Percentiles rank a stretch among this genome's conserved stretches.
Conservation (phyloP, 2,888 invertebrate species). For the Oxystoma pomonae region DNA sequence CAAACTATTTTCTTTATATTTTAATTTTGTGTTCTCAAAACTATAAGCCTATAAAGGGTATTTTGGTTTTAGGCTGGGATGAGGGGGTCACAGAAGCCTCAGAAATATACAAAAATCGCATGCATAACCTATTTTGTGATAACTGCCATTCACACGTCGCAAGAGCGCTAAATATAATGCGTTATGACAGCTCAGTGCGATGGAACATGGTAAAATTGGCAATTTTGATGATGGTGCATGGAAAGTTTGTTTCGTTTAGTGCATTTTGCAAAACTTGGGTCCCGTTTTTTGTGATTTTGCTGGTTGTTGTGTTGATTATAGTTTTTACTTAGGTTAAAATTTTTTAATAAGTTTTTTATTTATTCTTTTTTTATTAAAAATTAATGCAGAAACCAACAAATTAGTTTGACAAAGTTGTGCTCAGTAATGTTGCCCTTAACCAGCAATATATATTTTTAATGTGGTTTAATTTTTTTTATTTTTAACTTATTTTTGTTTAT, state of each 20-base stretch:
- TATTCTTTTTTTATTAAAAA: too few species aligned
- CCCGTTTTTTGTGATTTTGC: constrained; percentile 59
- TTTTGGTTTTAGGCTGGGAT: constrained; percentile 86
- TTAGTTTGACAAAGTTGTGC: too few species aligned
- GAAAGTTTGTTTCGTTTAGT: constrained; percentile 72
- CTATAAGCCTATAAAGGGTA: too few species aligned
- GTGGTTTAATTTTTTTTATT: too few species aligned
- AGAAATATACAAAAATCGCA: constrained; percentile 87
- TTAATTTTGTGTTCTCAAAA: too few species aligned
- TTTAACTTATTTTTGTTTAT: too few species aligned
- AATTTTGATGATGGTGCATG: constrained; percentile 68
- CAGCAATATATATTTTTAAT: too few species aligned
- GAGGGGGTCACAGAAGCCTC: constrained; percentile 86
- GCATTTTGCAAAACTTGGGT: constrained; percentile 80
- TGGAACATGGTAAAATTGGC: constrained; percentile 95
- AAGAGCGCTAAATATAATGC: constrained; percentile 86
- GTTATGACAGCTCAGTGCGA: constrained; percentile 67
- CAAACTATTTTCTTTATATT: too few species aligned
- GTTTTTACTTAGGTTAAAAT: constrained; percentile 14
- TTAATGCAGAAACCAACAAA: too few species aligned
- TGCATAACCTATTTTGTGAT: constrained; percentile 95
- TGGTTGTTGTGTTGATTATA: constrained; percentile 34
- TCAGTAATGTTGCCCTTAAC: too few species aligned
- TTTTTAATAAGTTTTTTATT: too few species aligned
- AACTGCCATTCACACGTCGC: constrained; percentile 99